A percentile compares a stretch with the other conserved stretches of the same genome.
These are phyloP conservation scores for Heliconius himera DNA, from an alignment of 1,140 invertebrate species.

Conservation along the genomic window DNA sequence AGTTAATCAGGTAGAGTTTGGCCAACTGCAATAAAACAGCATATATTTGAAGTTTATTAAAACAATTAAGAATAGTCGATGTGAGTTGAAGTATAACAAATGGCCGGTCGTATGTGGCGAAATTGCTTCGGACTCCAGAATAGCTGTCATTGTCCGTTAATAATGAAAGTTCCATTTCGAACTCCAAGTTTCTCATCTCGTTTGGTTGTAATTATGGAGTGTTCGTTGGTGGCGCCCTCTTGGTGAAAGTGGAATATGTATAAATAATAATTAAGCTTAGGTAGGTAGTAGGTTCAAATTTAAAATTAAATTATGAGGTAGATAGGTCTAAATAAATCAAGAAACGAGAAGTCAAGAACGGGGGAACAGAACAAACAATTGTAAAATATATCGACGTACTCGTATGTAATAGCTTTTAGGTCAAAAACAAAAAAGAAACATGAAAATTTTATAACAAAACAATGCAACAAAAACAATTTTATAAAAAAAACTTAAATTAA, in stretches of 20 bases:
- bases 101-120: constrained; percentile 36
- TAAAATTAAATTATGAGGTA: neutral
- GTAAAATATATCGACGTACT: no score
- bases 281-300: neutral
- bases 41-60: constrained; percentile 16
- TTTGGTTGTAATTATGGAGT: constrained; percentile 37
- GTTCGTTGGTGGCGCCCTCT: constrained; percentile 22
- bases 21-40: neutral
- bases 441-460: no score
- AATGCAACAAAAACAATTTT: no score
- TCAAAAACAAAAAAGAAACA: no score
- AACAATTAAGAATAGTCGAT: constrained; percentile 32
- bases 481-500: no score
- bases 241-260: neutral
- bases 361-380: no score
- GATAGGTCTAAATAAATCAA: no score
- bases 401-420: no score
- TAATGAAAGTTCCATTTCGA: constrained; percentile 47
- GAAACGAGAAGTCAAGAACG: no score
- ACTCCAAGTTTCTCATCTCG: constrained; percentile 39
- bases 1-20: neutral
- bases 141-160: constrained; percentile 43
- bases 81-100: constrained; percentile 40
- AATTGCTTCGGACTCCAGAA: constrained; percentile 39
- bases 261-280: neutral